These are phyloP conservation scores for Thripadectes ignobilis DNA, from an alignment of 2,797 vertebrate genomes.

Conservation along the genomic window DNA sequence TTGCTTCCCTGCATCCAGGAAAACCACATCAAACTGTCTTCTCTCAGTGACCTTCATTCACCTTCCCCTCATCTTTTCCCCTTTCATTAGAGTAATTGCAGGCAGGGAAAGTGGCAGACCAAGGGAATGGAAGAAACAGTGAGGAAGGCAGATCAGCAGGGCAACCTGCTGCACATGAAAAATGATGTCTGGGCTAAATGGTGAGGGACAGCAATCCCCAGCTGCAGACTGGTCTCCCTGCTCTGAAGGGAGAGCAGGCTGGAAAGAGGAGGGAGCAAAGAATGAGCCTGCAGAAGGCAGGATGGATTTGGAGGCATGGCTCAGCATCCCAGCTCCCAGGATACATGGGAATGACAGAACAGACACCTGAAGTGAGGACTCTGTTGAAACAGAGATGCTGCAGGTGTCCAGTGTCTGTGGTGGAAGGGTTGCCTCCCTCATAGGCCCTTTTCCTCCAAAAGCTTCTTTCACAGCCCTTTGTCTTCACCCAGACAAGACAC, in stretches of 20 bases:
- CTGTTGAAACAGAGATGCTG: background rate
- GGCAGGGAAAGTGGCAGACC: background rate
- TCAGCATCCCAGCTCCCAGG: background rate
- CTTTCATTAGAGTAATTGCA: background rate
- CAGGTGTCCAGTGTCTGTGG: background rate
- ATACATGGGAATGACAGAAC: background rate
- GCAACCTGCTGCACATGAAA: background rate
- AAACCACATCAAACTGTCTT: background rate
- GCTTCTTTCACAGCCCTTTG: background rate
- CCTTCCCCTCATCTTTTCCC: background rate
- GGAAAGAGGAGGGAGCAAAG: background rate
- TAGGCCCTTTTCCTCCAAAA: background rate
- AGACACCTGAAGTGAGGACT: background rate
- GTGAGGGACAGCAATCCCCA: background rate
- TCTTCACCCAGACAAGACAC: background rate
- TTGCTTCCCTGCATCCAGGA: background rate
- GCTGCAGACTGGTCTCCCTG: background rate
- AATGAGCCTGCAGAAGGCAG: background rate
- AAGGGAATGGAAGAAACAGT: background rate
- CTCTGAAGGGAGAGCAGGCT: background rate
- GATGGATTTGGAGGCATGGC: background rate
- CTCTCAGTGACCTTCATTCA: background rate
- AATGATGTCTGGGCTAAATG: background rate
- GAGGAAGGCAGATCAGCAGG: background rate
- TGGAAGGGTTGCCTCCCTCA: background rate